phyloP scores from a whole-genome alignment of 2,797 vertebrate genomes.

The Synaphobranchus kaupii region DNA sequence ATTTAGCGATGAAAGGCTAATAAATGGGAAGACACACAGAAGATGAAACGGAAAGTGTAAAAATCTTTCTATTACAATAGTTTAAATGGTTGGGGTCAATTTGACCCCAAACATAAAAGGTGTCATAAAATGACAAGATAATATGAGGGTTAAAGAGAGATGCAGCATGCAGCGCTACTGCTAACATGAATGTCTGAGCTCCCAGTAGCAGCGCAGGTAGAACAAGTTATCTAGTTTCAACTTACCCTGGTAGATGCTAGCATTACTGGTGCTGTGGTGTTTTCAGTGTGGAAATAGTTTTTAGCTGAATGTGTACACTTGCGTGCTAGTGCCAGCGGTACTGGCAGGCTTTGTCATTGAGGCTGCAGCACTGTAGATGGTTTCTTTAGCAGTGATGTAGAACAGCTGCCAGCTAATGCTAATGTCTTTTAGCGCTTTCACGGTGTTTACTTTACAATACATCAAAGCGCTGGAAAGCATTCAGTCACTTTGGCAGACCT shows the following conservation, averaged over 20 bases:
- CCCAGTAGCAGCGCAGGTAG: background rate
- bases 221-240: background rate
- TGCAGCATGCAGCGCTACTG: too few relatives aligned
- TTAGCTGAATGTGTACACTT: background rate
- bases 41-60: too few relatives aligned
- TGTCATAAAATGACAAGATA: too few relatives aligned
- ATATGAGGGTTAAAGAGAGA: too few relatives aligned
- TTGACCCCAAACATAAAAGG: too few relatives aligned
- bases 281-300: background rate
- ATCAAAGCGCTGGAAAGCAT: background rate
- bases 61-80: too few relatives aligned
- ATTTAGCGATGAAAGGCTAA: too few relatives aligned
- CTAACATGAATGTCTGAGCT: background rate
- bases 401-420: background rate
- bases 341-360: background rate
- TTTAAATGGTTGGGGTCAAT: too few relatives aligned
- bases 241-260: background rate
- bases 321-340: background rate
- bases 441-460: background rate
- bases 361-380: background rate
- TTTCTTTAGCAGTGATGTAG: background rate
- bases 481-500: background rate
- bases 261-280: background rate
- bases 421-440: background rate
- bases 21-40: too few relatives aligned